Evolutionary conservation across 35 echinoderm and acorn worm species (phyloP), one percentile per base, ranked within the genome.

Genomic region (Apostichopus parvimensis): DNA sequence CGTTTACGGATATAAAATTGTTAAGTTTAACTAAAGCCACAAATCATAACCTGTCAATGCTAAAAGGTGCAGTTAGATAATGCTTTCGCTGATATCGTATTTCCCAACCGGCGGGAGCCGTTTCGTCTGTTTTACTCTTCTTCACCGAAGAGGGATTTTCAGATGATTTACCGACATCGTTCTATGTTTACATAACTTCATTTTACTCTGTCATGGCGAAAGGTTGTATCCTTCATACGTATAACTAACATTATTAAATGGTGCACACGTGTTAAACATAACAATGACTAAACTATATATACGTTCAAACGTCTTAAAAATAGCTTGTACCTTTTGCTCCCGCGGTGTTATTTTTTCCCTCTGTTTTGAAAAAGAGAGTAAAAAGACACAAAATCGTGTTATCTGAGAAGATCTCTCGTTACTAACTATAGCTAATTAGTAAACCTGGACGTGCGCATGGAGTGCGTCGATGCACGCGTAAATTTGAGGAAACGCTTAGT

Each of bases 41-140:
- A 84, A 84, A 84, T 84, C 81, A 84, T 59, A 84, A 55, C 81
- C 24, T 84, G 81, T 84, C 81, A 84, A 58, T 84, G 56, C 81
- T 84, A 84, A 84, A 84, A 84, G 81, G 54, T 58, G 55, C 22
- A 60, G 81, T 84, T 58, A 84, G 81, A 84, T 84, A 5, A 59
- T 21, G 34, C 34, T 84, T 59, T 21, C 20, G 6, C 55, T 84
- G 81, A 84, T 84, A 84, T 84, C 57, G 53, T 59, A 21, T 84
- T 84, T 58, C 81, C 64, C 4, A 84, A 20, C 56, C 81, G 71
- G 71, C 17, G 17, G 17, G 21, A 75, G 71, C 14, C 17, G 17
- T 18, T 75, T 75, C 34, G 34, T 45, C 71, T 75, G 71, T 75
- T 22, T 75, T 75, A 75, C 34, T 45, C 34, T 45, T 45, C 34